These are phyloP conservation scores for Lucilia cuprina DNA, from an alignment of 1,140 invertebrate species.

Conservation along the genomic window DNA sequence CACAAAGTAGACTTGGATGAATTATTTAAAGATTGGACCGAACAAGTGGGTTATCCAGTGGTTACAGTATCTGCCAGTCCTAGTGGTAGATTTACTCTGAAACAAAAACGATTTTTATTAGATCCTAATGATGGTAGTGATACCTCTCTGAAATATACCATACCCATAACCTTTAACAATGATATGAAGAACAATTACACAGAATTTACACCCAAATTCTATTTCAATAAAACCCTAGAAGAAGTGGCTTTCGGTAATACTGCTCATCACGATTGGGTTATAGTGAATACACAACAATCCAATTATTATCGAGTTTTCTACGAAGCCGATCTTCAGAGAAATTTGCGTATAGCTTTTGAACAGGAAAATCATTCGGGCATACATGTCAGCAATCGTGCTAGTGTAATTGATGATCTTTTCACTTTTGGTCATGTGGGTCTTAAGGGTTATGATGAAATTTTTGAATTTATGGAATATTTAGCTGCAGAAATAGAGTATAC, in stretches of 20 bases:
- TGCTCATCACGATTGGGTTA: constrained; percentile 55
- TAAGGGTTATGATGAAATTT: constrained; percentile 64
- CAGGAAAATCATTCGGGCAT: constrained; percentile 64
- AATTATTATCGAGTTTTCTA: constrained; percentile 73
- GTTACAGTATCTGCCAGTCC: constrained; percentile 56
- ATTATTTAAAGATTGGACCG: constrained; percentile 78
- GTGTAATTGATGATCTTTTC: constrained; percentile 79
- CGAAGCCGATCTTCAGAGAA: constrained; percentile 65
- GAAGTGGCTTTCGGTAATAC: constrained; percentile 33
- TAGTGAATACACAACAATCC: constrained; percentile 63
- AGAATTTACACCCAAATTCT: constrained; percentile 63
- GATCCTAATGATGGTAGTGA: constrained; percentile 52
- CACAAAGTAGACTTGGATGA: constrained; percentile 41
- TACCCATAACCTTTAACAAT: constrained; percentile 70
- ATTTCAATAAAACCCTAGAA: constrained; percentile 49
- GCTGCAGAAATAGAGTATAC: constrained; percentile 65
- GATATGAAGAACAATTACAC: constrained; percentile 64
- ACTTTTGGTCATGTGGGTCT: constrained; percentile 69
- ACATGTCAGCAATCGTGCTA: constrained; percentile 75
- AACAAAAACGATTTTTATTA: constrained; percentile 66
- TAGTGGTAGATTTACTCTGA: constrained; percentile 37
- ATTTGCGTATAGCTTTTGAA: constrained; percentile 62
- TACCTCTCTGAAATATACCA: constrained; percentile 64
- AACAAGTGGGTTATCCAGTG: constrained; percentile 86
- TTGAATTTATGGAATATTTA: constrained; percentile 66